Base-by-base conservation (phyloP, 2,113 vertebrate species). In the Varanus komodoensis region DNA sequence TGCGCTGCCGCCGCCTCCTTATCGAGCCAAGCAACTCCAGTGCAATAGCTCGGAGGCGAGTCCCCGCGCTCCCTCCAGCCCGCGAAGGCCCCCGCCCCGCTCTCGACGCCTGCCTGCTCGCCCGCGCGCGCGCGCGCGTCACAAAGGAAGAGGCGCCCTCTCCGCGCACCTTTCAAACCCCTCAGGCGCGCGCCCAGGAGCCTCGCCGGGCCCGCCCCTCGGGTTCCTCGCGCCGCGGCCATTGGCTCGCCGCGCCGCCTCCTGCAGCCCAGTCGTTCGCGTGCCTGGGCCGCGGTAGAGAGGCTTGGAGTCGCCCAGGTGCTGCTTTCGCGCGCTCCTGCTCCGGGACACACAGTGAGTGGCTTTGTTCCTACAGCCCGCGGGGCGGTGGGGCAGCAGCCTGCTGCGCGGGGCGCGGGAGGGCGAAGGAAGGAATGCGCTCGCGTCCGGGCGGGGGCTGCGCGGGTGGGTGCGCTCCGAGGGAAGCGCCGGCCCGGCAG, bases 261-360 rank as follows among this genome's bases (percentile, higher is more conserved):
- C 23, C 23, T 68, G 9, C 38, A 4, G 27, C 52, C 32, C 1
- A 14, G 1, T 14, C 50, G 4, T 29, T 15, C 23, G 11, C 23
- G 12, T 34, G 2, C 34, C 69, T 64, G 14, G 19, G 8, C 27
- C 14, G 74, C 52, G 3, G 9, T 3, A 4, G 8, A 11, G 4
- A 7, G 52, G 6, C 27, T 38, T 12, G 82, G 27, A n/a, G 61
- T 6, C 23, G 57, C 6, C 54, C 7, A 48, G 73, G 34, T 48
- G 34, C 1, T 21, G 84, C 17, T 27, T 1, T 8, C 32, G 69
- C 71, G 34, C 54, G 8, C 73, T 15, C 29, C 29, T 9, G 44
- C 34, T 19, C 3, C 79, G 12, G 44, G 34, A 29, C 7, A 85
- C 61, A 79, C 25, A 90, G 89, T 90, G 67, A 90, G 89, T 44